These are phyloP conservation scores for Volucella inflata DNA, from an alignment of 2,888 invertebrate species.

Conservation along the genomic window DNA sequence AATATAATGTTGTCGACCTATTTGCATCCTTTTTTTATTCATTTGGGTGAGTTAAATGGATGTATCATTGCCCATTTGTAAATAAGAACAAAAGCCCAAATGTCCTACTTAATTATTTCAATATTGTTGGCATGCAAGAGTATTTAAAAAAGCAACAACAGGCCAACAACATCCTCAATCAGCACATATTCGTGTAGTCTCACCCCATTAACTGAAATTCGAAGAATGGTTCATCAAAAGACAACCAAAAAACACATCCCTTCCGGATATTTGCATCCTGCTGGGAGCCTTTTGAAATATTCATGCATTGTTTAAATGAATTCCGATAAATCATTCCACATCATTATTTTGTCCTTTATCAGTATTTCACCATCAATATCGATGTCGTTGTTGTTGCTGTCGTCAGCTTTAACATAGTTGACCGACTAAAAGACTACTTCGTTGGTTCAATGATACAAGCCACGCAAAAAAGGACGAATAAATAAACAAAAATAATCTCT, in stretches of 20 bases:
- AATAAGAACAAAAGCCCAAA: conserved; percentile 23
- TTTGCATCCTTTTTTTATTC: conserved; percentile 10
- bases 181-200: neutral
- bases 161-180: neutral
- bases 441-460: neutral
- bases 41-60: conserved; percentile 24
- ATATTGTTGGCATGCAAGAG: neutral
- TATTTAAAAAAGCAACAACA: conserved; percentile 4
- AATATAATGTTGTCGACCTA: conserved; percentile 28
- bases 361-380: conserved; percentile 27
- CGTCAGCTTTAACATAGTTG: conserved; percentile 42
- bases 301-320: conserved; percentile 52
- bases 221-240: conserved; percentile 18
- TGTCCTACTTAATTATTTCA: conserved; percentile 51
- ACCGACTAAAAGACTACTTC: conserved; percentile 5
- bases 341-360: conserved; percentile 58
- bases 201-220: neutral
- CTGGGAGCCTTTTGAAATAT: conserved; percentile 44
- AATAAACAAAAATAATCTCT: conserved; percentile 52
- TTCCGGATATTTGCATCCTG: conserved; percentile 34
- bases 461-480: conserved; percentile 29
- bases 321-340: conserved; percentile 61
- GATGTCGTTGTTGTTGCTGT: neutral
- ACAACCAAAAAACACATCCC: conserved; percentile 18
- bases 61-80: conserved; percentile 47